Conservation (phyloP, 2,797 vertebrate genomes). For the Lutjanus campechanus region DNA sequence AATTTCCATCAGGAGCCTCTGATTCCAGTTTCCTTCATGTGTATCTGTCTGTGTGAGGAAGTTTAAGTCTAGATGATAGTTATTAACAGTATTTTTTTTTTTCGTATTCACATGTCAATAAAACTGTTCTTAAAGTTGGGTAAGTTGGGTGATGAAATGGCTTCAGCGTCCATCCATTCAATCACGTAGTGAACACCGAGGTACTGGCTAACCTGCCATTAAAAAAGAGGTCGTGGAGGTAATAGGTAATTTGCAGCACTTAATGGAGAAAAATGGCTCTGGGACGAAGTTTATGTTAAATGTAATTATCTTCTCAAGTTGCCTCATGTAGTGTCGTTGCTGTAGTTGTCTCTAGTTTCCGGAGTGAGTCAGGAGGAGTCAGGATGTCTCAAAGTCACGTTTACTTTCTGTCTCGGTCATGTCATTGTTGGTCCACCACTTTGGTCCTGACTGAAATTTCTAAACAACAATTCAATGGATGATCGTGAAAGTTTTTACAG, state of each 20-base stretch:
- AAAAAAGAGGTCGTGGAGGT: slow-evolving; percentile 53
- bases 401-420: background rate
- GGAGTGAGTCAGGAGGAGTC: slow-evolving; percentile 3
- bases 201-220: slow-evolving; percentile 55
- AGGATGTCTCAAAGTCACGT: background rate
- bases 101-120: background rate
- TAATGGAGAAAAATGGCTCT: slow-evolving; percentile 68
- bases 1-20: background rate
- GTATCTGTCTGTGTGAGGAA: background rate
- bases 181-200: slow-evolving; percentile 28
- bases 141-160: background rate
- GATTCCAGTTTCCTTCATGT: background rate
- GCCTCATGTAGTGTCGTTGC: slow-evolving; percentile 14
- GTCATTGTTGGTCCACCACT: background rate
- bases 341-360: background rate
- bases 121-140: background rate
- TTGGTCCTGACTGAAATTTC: background rate
- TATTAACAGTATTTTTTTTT: background rate
- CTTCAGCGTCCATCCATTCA: slow-evolving; percentile 33
- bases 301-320: slow-evolving; percentile 59
- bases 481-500: background rate
- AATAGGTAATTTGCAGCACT: slow-evolving; percentile 61
- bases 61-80: background rate
- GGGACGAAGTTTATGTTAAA: slow-evolving; percentile 55
- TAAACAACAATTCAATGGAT: background rate